Evolutionary conservation across 1,140 invertebrate species (phyloP).

Genomic region (Geopemphigus sp.): DNA sequence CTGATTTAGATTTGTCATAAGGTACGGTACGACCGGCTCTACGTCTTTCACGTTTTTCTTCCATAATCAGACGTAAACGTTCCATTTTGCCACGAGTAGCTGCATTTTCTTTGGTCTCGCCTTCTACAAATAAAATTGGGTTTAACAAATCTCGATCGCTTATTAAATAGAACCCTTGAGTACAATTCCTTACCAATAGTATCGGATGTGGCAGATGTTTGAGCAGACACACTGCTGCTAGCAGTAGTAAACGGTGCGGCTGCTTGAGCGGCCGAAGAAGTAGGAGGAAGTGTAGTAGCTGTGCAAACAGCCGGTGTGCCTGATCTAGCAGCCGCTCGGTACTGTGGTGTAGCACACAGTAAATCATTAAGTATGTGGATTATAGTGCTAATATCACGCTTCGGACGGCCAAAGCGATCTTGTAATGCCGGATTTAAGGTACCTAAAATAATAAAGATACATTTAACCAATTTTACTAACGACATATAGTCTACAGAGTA

Average conservation of each 20-base stretch:
- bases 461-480: neutral
- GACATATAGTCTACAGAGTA: neutral
- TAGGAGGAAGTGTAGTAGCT: slow-evolving; percentile 37
- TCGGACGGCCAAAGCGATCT: slow-evolving; percentile 83
- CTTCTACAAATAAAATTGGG: neutral
- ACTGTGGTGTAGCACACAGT: slow-evolving; percentile 76
- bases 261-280: slow-evolving; percentile 28
- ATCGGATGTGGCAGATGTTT: neutral
- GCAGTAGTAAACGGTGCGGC: slow-evolving; percentile 2
- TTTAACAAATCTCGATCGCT: neutral
- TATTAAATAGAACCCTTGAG: neutral
- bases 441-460: slow-evolving; percentile 60
- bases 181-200: neutral
- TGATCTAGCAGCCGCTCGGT: slow-evolving; percentile 56
- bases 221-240: slow-evolving; percentile 7
- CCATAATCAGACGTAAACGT: slow-evolving; percentile 81
- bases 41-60: slow-evolving; percentile 77
- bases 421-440: slow-evolving; percentile 91
- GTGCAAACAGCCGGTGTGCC: slow-evolving; percentile 44
- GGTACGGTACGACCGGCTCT: slow-evolving; percentile 70
- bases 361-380: slow-evolving; percentile 94
- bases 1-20: slow-evolving; percentile 51
- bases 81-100: slow-evolving; percentile 83
- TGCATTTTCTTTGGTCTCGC: slow-evolving; percentile 64
- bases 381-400: slow-evolving; percentile 88